Conservation (phyloP, 2,888 invertebrate species). For the Ectemnius continuus region DNA sequence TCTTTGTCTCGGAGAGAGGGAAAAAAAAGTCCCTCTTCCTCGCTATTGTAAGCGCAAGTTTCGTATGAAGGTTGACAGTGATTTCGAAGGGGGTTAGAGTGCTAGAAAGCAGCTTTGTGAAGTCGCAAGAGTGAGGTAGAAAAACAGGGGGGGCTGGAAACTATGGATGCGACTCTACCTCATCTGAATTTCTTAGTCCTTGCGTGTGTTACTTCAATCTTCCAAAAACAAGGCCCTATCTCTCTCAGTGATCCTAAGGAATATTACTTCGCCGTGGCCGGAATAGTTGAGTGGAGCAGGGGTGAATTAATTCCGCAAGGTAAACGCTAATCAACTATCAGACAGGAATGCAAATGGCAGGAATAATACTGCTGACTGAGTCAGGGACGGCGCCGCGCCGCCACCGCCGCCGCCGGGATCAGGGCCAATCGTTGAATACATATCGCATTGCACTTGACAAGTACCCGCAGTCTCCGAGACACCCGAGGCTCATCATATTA, state of each 20-base stretch:
- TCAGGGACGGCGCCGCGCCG: slow-evolving; percentile 8
- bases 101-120: slow-evolving; percentile 13
- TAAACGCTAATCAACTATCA: neutral
- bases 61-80: neutral
- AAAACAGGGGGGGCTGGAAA: neutral
- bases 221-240: too few relatives aligned
- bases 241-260: too few relatives aligned
- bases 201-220: too few relatives aligned
- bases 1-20: neutral
- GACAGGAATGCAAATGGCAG: slow-evolving; percentile 25
- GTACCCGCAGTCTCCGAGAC: neutral
- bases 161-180: too few relatives aligned
- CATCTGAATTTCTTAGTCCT: too few relatives aligned
- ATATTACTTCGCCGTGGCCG: too few relatives aligned
- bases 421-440: slow-evolving; percentile 37
- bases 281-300: too few relatives aligned
- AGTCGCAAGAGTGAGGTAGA: slow-evolving; percentile 14
- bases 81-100: slow-evolving; percentile 9
- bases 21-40: neutral
- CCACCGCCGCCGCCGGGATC: slow-evolving; percentile 16
- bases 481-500: slow-evolving; percentile 19
- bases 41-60: neutral
- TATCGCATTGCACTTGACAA: slow-evolving; percentile 25
- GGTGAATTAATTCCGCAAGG: neutral
- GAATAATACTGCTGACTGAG: slow-evolving; percentile 31